Conservation (phyloP, 2,888 invertebrate species). For the Sarcophaga caerulescens region DNA sequence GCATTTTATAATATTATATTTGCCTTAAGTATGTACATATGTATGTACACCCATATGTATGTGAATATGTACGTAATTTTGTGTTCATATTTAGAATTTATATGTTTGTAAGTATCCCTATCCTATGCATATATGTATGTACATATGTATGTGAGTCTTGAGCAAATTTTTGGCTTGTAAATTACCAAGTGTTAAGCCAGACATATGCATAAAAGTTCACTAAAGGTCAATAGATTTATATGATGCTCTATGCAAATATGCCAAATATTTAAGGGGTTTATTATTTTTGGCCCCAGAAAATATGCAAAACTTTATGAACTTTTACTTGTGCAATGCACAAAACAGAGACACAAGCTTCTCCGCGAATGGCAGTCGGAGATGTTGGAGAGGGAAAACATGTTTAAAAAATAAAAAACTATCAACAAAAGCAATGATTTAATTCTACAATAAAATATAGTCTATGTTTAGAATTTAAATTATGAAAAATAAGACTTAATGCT, state of each 20-base stretch:
- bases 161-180: conserved; percentile 63
- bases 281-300: conserved; percentile 56
- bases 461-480: not conserved
- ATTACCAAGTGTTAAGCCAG: conserved; percentile 66
- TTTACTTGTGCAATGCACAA: conserved; percentile 29
- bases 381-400: not conserved
- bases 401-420: not conserved
- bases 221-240: conserved; percentile 68
- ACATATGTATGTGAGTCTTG: conserved; percentile 31
- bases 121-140: not conserved
- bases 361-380: not conserved
- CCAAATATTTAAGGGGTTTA: conserved; percentile 68
- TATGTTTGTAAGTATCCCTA: not conserved
- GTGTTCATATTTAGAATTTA: conserved; percentile 1
- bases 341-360: conserved; percentile 30
- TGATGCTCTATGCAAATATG: conserved; percentile 66
- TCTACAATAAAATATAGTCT: conserved; percentile 1
- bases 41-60: not conserved
- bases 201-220: conserved; percentile 68
- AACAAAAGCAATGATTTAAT: not conserved
- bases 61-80: not conserved
- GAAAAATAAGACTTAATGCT: conserved; percentile 32
- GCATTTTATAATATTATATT: not conserved
- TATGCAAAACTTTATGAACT: conserved; percentile 58
- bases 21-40: not conserved